These are phyloP conservation scores for Nephrocerus scutellatus DNA, from an alignment of 2,888 invertebrate genomes.

Conservation along the genomic window DNA sequence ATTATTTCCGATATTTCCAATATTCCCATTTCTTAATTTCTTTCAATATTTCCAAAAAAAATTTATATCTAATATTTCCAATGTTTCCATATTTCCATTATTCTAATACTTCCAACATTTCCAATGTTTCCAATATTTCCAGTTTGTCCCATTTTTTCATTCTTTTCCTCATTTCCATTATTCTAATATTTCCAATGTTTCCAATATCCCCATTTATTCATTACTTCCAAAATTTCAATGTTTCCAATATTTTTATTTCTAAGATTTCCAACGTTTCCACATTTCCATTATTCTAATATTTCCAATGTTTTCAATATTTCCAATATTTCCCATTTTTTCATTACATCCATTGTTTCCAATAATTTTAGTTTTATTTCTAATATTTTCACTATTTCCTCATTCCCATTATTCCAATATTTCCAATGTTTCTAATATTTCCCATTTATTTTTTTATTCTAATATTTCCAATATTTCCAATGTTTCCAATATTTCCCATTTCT, in stretches of 20 bases:
- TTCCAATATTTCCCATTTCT: background rate
- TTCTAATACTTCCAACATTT: too few relatives aligned
- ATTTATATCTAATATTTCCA: conserved; percentile 23
- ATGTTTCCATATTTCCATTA: too few relatives aligned
- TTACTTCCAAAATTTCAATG: conserved; percentile 23
- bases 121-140: too few relatives aligned
- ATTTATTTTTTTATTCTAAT: too few relatives aligned
- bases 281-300: too few relatives aligned
- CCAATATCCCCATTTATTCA: background rate
- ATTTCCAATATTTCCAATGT: too few relatives aligned
- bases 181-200: background rate
- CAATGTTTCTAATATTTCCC: background rate
- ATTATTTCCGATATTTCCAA: background rate
- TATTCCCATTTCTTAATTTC: background rate
- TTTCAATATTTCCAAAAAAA: too few relatives aligned
- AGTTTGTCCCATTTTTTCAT: background rate
- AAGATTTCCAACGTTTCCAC: too few relatives aligned
- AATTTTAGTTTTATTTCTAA: background rate
- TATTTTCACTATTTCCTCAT: too few relatives aligned
- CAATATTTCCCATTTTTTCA: background rate
- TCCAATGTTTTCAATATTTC: background rate
- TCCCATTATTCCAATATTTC: background rate
- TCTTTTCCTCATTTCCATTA: too few relatives aligned
- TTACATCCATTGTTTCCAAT: background rate
- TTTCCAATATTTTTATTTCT: conserved; percentile 1